Conservation (phyloP, 1,140 invertebrate species). For the Lordiphosa mommai region DNA sequence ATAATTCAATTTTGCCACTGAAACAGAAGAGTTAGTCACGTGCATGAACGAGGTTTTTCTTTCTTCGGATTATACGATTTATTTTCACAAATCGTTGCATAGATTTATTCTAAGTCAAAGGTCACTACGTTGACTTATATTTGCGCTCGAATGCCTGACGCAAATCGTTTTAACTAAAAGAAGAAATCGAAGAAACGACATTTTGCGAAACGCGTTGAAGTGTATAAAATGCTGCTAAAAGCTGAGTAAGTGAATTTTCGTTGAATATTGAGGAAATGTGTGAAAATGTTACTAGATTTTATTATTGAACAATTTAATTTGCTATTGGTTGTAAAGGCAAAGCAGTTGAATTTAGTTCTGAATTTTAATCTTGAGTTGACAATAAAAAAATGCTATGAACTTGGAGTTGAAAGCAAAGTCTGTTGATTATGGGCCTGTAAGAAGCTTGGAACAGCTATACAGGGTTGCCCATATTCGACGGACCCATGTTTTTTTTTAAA, state of each 20-base stretch:
- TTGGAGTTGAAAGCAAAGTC: too few species aligned
- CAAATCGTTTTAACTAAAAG: constrained; percentile 5
- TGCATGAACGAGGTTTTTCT: neutral
- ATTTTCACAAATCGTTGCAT: constrained; percentile 9
- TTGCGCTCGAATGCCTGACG: constrained; percentile 4
- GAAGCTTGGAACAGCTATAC: too few species aligned
- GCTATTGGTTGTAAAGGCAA: too few species aligned
- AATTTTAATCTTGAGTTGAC: too few species aligned
- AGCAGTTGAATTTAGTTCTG: too few species aligned
- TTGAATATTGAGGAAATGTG: too few species aligned
- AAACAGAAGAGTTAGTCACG: constrained; percentile 3
- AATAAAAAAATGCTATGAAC: too few species aligned
- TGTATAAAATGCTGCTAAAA: neutral
- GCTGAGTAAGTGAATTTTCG: constrained; percentile 4
- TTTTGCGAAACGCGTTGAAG: neutral
- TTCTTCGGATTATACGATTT: constrained; percentile 5
- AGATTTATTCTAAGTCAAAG: neutral
- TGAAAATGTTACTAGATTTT: too few species aligned
- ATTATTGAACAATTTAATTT: too few species aligned
- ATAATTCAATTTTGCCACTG: constrained; percentile 4
- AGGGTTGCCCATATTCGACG: too few species aligned
- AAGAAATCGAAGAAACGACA: neutral
- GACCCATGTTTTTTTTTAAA: too few species aligned
- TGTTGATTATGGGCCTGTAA: too few species aligned
- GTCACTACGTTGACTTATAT: constrained; percentile 9